phyloP scores from a whole-genome alignment of 2,113 vertebrate genomes.

The Neodontobutis hainanensis region DNA sequence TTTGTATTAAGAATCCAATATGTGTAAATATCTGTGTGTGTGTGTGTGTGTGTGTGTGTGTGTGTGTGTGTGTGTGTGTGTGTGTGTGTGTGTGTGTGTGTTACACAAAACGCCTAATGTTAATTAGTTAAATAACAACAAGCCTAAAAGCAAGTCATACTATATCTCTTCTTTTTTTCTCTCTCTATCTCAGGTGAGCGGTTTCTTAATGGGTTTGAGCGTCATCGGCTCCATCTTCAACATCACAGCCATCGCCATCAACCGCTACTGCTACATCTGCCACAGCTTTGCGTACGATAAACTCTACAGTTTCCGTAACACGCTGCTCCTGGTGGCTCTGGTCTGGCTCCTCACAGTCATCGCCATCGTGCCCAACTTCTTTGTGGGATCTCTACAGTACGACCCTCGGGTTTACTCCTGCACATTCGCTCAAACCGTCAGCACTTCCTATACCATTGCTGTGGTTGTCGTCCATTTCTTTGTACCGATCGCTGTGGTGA shows the following conservation, averaged over 20 bases:
- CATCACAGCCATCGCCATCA: conserved; percentile 50
- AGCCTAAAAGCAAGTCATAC: background rate
- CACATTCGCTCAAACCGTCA: conserved; percentile 45
- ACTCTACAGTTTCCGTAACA: conserved; percentile 49
- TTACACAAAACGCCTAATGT: no score
- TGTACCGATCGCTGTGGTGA: conserved; percentile 44
- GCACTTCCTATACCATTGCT: conserved; percentile 40
- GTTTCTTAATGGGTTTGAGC: conserved; percentile 50
- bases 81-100: no score
- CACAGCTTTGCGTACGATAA: conserved; percentile 54
- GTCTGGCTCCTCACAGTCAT: conserved; percentile 47
- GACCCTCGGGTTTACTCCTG: conserved; percentile 48
- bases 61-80: no score
- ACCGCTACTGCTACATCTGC: conserved; percentile 55
- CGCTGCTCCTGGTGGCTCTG: conserved; percentile 45
- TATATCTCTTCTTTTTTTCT: background rate
- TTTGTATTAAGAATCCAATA: no score
- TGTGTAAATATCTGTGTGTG: no score
- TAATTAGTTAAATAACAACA: no score
- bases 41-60: no score
- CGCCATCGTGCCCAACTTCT: conserved; percentile 47
- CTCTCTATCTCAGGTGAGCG: conserved; percentile 27
- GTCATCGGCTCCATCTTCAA: conserved; percentile 56
- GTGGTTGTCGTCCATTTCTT: conserved; percentile 51
- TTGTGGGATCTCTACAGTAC: conserved; percentile 42